phyloP scores from a whole-genome alignment of 2,113 vertebrate genomes.

The Cyrtonyx montezumae region DNA sequence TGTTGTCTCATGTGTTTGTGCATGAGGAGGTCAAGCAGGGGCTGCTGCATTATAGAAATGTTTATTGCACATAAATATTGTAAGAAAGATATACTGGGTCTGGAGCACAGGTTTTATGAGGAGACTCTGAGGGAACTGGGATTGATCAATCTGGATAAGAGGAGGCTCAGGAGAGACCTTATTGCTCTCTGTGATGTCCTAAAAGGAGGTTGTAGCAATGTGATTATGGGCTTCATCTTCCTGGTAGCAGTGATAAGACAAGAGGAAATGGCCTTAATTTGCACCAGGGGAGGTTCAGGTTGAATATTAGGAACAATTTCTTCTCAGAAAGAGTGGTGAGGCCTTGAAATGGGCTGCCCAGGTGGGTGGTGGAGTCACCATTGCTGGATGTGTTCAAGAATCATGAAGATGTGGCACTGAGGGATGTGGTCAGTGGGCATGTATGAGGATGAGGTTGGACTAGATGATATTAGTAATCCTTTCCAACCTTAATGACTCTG shows the following conservation, averaged over 20 bases:
- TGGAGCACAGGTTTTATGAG: not conserved
- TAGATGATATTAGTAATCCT: not conserved
- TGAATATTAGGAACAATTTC: not conserved
- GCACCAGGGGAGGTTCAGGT: not conserved
- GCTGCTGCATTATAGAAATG: not conserved
- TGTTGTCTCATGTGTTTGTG: not conserved
- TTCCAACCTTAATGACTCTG: not conserved
- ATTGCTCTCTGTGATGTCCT: not conserved
- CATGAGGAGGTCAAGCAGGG: not conserved
- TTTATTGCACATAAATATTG: not conserved
- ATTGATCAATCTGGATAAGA: not conserved
- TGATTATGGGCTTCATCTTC: not conserved
- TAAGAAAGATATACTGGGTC: not conserved
- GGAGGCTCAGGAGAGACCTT: not conserved
- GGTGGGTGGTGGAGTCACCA: not conserved
- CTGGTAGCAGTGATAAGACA: not conserved
- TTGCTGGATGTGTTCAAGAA: not conserved
- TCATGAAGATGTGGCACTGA: not conserved
- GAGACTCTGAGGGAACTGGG: not conserved
- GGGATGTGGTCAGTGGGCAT: too few species aligned
- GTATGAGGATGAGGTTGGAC: not conserved
- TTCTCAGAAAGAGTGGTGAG: not conserved
- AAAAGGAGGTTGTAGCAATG: not conserved
- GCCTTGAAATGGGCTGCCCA: not conserved
- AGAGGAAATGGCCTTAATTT: not conserved